These are phyloP conservation scores for Lepisosteus oculatus DNA, from an alignment of 2,113 vertebrate genomes.

Conservation along the genomic window DNA sequence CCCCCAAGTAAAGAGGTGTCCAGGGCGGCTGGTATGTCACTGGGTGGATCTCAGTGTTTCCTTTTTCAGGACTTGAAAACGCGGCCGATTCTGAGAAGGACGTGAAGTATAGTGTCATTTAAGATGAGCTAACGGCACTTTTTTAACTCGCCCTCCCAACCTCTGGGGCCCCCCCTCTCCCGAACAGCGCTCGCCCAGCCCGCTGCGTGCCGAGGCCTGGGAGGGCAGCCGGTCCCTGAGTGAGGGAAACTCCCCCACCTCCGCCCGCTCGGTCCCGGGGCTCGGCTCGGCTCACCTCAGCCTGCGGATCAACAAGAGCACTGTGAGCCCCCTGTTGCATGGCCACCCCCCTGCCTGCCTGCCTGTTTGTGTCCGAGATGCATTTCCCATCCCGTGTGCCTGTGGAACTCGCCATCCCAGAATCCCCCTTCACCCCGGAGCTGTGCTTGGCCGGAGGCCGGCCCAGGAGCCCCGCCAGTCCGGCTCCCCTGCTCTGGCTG, in stretches of 20 bases:
- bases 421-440: no score
- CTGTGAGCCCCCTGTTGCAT: conserved; percentile 18
- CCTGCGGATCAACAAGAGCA: conserved; percentile 20
- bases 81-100: no score
- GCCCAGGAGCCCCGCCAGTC: no score
- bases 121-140: not conserved
- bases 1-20: no score
- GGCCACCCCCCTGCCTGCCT: not conserved
- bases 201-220: conserved; percentile 42
- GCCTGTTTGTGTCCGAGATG: not conserved
- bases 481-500: no score
- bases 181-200: conserved; percentile 47
- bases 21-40: no score
- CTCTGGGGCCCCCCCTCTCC: conserved; percentile 34
- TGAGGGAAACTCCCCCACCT: conserved; percentile 49
- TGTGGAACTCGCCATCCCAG: not conserved
- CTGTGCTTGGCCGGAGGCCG: no score
- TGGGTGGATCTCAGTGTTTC: no score
- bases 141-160: not conserved
- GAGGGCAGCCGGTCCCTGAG: conserved; percentile 53
- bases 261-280: conserved; percentile 24
- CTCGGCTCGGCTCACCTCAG: conserved; percentile 16
- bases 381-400: not conserved
- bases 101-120: not conserved
- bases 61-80: no score